Base-by-base conservation (phyloP, 2,113 vertebrate genomes). In the Pleuronectes platessa region DNA sequence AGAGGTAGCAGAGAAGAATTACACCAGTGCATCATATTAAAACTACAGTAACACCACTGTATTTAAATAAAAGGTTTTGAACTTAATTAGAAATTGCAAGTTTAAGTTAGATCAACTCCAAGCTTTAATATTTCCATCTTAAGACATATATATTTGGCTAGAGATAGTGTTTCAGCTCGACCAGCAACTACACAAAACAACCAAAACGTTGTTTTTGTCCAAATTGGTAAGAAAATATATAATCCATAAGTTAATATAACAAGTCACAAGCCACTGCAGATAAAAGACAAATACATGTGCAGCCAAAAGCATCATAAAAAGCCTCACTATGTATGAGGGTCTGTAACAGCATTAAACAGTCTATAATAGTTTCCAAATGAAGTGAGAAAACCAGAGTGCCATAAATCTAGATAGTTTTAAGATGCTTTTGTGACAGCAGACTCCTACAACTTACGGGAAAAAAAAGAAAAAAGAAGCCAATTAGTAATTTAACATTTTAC, bases 311-410 rank as follows among this genome's bases (percentile, higher is more conserved):
- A 61, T 42, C 21, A 79, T 68, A 78, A 73, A 67, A 78, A 71
- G 37, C 65, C 51, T 49, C 77, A 81, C 3, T 56, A 35, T 23
- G 67, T 14, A 5, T 7, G 49, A 62, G 77, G 24, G 27, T 76
- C 79, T 76, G 74, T 77, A 79, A 87, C 76, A 76, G 21, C 23
- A 72, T 80, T 27, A 80, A 74, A 87, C 62, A 61, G 12, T 45
- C 51, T 45, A 24, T 24, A 74, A 83, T 83, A 47, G 47, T 42
- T 70, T 78, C 72, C 83, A 87, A 79, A 84, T 86, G 65, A 87
- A 74, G 65, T 37, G 9, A 82, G 60, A 82, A 55, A 77, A 63
- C 62, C 66, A 71, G 60, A 84, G 26, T 5, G 65, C 54, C 42
- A 53, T 42, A 65, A 64, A 76, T 62, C 42, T 4, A 24, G 55